A percentile compares a stretch with the other conserved stretches of the same genome.
Evolutionary conservation across 2,888 invertebrate genomes (phyloP).

Genomic region (Ectemnius continuus): DNA sequence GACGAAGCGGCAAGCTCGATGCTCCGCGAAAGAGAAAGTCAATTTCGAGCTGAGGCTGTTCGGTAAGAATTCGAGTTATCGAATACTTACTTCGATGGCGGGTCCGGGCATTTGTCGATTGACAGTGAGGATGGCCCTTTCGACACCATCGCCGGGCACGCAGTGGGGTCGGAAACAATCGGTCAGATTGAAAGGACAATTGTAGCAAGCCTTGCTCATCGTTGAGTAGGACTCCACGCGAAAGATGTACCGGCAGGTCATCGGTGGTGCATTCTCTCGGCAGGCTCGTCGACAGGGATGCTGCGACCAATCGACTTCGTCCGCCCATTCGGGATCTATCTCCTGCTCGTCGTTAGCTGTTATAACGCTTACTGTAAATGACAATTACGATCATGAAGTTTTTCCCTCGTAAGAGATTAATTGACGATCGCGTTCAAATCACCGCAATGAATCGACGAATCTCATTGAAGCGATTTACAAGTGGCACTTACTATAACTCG

Average conservation of each 20-base stretch:
- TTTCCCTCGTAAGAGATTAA: too few relatives aligned
- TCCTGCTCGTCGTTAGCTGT: conserved; percentile 26
- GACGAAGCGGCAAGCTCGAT: too few relatives aligned
- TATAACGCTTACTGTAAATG: conserved; percentile 36
- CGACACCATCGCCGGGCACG: conserved; percentile 89
- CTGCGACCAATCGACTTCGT: conserved; percentile 45
- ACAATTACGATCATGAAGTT: too few relatives aligned
- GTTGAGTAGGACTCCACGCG: conserved; percentile 91
- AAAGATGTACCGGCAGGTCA: conserved; percentile 86
- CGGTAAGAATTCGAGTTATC: neutral
- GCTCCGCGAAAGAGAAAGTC: too few relatives aligned
- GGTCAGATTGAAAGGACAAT: conserved; percentile 86
- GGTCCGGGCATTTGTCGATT: conserved; percentile 95
- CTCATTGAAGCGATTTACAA: too few relatives aligned
- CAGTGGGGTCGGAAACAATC: conserved; percentile 91
- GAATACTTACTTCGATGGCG: conserved; percentile 84
- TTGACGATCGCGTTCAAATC: too few relatives aligned
- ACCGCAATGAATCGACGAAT: too few relatives aligned
- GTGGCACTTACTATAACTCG: too few relatives aligned
- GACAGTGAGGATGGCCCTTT: conserved; percentile 86
- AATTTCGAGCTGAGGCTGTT: neutral
- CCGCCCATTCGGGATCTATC: conserved; percentile 38
- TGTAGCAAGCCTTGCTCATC: conserved; percentile 92
- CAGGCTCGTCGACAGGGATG: conserved; percentile 86
- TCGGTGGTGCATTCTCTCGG: conserved; percentile 80